phyloP scores from a whole-genome alignment of 2,113 vertebrate species.

The Triplophysa siluroides region DNA sequence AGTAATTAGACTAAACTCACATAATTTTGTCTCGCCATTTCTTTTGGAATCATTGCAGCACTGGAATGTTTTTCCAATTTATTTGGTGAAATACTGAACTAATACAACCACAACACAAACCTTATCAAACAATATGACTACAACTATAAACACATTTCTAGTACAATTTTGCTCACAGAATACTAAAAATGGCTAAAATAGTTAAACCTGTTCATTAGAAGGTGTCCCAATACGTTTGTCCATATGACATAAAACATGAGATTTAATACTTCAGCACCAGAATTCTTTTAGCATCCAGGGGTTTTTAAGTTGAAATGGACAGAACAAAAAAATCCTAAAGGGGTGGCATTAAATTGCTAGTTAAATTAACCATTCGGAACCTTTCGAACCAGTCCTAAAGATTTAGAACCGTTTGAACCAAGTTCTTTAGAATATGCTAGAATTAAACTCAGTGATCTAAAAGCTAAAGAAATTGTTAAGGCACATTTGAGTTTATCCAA shows the following conservation, averaged over 20 bases:
- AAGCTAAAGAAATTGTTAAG: not conserved
- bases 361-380: not conserved
- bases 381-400: too few species aligned
- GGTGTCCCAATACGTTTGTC: too few species aligned
- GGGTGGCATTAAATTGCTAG: not conserved
- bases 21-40: not conserved
- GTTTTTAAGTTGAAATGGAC: too few species aligned
- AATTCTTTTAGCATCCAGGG: too few species aligned
- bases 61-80: not conserved
- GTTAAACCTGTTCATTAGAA: too few species aligned
- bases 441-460: too few species aligned
- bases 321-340: not conserved
- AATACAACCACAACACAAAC: not conserved
- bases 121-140: not conserved
- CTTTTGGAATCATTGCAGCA: not conserved
- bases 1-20: constrained; percentile 32
- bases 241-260: too few species aligned
- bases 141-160: not conserved
- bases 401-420: too few species aligned
- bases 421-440: too few species aligned
- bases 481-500: not conserved
- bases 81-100: not conserved
- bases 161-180: too few species aligned
- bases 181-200: too few species aligned
- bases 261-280: too few species aligned